Conservation (phyloP, 2,113 vertebrate genomes). For the Camelus dromedarius region DNA sequence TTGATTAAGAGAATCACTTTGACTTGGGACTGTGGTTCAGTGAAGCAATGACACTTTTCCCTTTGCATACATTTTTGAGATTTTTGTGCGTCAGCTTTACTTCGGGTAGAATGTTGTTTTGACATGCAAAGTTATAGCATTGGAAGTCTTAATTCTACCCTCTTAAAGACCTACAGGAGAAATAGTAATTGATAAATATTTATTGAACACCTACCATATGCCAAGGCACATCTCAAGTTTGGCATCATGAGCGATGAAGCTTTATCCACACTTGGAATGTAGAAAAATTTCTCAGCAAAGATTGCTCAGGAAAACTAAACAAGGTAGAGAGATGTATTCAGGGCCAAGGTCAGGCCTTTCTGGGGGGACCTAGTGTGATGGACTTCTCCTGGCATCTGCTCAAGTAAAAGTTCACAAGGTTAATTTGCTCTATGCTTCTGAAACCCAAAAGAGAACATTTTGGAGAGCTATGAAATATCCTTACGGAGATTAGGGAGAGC, state of each 20-base stretch:
- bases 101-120: not conserved
- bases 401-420: conserved; percentile 68
- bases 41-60: not conserved
- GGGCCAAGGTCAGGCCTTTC: conserved; percentile 49
- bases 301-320: conserved; percentile 44
- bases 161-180: not conserved
- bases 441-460: conserved; percentile 72
- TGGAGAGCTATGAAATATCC: conserved; percentile 66
- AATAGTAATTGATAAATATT: conserved; percentile 13
- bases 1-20: not conserved
- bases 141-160: not conserved
- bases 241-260: not conserved
- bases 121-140: not conserved
- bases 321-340: conserved; percentile 42
- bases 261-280: not conserved
- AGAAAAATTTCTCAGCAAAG: conserved; percentile 20
- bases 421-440: conserved; percentile 70
- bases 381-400: conserved; percentile 51
- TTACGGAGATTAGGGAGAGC: conserved; percentile 65
- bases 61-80: not conserved
- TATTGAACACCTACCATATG: not conserved
- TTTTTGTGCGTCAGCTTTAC: conserved; percentile 30
- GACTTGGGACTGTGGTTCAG: not conserved
- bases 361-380: not conserved
- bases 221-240: not conserved